Percentiles rank a stretch among this genome's conserved stretches.
Evolutionary conservation across 2,113 vertebrate species (phyloP).

Genomic region (Calypte anna): DNA sequence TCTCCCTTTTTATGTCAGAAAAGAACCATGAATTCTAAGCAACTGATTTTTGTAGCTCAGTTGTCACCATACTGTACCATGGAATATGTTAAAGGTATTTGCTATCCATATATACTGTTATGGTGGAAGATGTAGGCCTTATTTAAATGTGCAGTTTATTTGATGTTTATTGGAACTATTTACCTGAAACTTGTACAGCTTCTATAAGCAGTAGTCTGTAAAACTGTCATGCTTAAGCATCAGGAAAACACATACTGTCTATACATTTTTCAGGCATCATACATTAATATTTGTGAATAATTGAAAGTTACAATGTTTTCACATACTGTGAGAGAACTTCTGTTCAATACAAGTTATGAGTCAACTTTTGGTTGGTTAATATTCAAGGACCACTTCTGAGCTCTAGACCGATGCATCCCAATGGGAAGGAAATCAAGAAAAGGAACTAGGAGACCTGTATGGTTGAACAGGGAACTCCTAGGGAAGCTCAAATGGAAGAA

Average conservation of each 20-base stretch:
- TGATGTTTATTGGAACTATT: not conserved
- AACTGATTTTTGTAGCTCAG: not conserved
- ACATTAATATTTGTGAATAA: not conserved
- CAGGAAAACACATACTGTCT: fast-evolving
- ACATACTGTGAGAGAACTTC: not conserved
- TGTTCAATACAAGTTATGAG: not conserved
- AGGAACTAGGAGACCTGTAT: too few species aligned
- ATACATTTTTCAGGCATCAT: fast-evolving
- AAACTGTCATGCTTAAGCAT: not conserved
- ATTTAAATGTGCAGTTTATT: not conserved
- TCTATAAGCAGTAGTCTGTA: not conserved
- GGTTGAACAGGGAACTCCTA: too few species aligned
- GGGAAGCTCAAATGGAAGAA: too few species aligned
- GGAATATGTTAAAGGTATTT: not conserved
- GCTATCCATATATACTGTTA: not conserved
- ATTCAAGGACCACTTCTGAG: too few species aligned
- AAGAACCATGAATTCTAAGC: not conserved
- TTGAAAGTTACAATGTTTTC: not conserved
- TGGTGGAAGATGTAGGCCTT: not conserved
- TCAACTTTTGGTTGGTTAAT: too few species aligned
- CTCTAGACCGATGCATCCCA: too few species aligned
- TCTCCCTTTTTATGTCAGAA: not conserved
- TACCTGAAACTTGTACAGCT: not conserved
- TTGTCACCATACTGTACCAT: fast-evolving
- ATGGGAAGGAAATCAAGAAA: too few species aligned